Evolutionary conservation across 2,888 invertebrate genomes (phyloP).

Genomic region (Hoplodrina ambigua): DNA sequence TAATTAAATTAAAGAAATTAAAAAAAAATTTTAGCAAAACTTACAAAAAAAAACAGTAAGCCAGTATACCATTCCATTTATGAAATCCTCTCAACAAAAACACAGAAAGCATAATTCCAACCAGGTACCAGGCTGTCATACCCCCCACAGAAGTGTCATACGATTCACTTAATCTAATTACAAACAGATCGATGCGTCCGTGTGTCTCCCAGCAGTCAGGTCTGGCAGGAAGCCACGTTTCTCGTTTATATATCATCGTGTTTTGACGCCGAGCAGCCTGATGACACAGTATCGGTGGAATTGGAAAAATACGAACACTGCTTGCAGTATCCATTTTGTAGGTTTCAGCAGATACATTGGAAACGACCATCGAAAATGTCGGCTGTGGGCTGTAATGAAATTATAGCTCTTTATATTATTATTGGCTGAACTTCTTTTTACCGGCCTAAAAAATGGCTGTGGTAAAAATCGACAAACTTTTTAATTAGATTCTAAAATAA

Average conservation of each 20-base stretch:
- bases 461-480: background rate
- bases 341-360: slow-evolving; percentile 23
- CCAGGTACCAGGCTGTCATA: slow-evolving; percentile 25
- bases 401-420: too few species aligned
- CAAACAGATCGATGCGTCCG: slow-evolving; percentile 52
- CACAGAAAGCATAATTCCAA: slow-evolving; percentile 13
- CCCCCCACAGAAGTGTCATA: slow-evolving; percentile 27
- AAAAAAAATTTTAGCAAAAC: too few species aligned
- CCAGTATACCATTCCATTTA: background rate
- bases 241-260: slow-evolving; percentile 86
- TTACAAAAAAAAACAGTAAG: too few species aligned
- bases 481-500: background rate
- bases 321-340: slow-evolving; percentile 35
- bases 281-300: slow-evolving; percentile 73
- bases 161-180: slow-evolving; percentile 54
- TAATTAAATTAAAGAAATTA: too few species aligned
- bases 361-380: background rate
- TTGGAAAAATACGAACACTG: slow-evolving; percentile 69
- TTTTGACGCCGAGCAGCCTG: slow-evolving; percentile 83
- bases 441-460: background rate
- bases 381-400: too few species aligned
- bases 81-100: background rate
- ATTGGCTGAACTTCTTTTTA: background rate
- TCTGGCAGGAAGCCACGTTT: slow-evolving; percentile 84
- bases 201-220: slow-evolving; percentile 73